phyloP scores from a whole-genome alignment of 2,113 vertebrate species.

The Camelus bactrianus region DNA sequence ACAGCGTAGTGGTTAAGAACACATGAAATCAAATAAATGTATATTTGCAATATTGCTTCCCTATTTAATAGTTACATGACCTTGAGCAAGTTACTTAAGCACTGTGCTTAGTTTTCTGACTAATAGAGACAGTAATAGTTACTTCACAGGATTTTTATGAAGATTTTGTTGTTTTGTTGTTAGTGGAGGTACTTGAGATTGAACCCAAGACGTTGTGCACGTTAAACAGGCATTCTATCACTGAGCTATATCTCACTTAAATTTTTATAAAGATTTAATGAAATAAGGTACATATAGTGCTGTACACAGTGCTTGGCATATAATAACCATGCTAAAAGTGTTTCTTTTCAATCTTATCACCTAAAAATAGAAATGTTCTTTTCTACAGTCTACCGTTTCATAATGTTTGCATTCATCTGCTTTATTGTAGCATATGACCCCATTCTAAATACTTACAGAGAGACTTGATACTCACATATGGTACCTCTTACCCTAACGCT shows the following conservation, averaged over 20 bases:
- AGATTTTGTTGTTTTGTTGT: background rate
- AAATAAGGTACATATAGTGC: background rate
- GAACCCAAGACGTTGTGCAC: too few relatives aligned
- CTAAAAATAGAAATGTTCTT: background rate
- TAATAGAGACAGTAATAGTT: background rate
- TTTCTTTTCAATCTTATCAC: background rate
- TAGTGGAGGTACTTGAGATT: too few relatives aligned
- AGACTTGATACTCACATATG: background rate
- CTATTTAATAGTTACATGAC: background rate
- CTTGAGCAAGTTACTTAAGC: slow-evolving; percentile 29
- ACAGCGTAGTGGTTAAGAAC: slow-evolving; percentile 5
- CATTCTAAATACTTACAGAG: background rate
- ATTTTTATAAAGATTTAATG: background rate
- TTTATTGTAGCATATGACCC: background rate
- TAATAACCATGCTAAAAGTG: background rate
- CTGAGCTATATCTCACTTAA: too few relatives aligned
- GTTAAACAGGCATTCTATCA: too few relatives aligned
- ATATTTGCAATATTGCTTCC: background rate
- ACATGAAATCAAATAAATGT: background rate
- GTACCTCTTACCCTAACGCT: background rate
- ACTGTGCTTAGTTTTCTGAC: background rate
- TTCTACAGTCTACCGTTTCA: background rate
- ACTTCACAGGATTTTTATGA: background rate
- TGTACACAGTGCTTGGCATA: background rate
- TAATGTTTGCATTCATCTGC: background rate